Percentiles rank a stretch among this genome's conserved stretches.
Evolutionary conservation across 2,888 invertebrate genomes (phyloP).

Genomic region (Vannuccia rotundouncinata): DNA sequence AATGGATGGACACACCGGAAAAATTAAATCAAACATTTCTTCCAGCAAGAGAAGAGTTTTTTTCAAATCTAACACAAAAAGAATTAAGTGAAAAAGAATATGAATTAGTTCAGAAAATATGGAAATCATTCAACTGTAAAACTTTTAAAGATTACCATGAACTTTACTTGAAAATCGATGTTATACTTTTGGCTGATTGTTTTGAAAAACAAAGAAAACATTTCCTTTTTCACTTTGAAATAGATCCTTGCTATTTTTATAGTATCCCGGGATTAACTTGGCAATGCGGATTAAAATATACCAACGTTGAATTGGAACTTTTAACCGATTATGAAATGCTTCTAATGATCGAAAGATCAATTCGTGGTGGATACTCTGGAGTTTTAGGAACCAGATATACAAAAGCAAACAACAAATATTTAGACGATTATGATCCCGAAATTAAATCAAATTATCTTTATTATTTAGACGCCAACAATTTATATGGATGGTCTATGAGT

Average conservation of each 20-base stretch:
- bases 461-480: not conserved
- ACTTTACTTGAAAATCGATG: conserved; percentile 40
- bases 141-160: conserved; percentile 41
- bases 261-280: conserved; percentile 40
- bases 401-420: conserved; percentile 40
- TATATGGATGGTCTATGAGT: not conserved
- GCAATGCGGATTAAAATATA: conserved; percentile 41
- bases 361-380: conserved; percentile 40
- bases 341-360: conserved; percentile 39
- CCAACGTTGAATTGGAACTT: conserved; percentile 40
- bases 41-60: not conserved
- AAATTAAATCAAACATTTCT: not conserved
- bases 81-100: not conserved
- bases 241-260: conserved; percentile 14
- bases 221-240: not conserved
- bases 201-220: not conserved
- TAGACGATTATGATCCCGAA: no score
- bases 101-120: conserved; percentile 24
- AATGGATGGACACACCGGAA: not conserved
- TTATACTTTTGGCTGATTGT: conserved; percentile 14
- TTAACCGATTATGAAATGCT: conserved; percentile 40
- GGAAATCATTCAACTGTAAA: conserved; percentile 19
- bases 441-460: no score
- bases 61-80: not conserved
- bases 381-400: conserved; percentile 39